Evolutionary conservation across 1,140 invertebrate genomes (phyloP).

Genomic region (Pogonomyrmex barbatus): DNA sequence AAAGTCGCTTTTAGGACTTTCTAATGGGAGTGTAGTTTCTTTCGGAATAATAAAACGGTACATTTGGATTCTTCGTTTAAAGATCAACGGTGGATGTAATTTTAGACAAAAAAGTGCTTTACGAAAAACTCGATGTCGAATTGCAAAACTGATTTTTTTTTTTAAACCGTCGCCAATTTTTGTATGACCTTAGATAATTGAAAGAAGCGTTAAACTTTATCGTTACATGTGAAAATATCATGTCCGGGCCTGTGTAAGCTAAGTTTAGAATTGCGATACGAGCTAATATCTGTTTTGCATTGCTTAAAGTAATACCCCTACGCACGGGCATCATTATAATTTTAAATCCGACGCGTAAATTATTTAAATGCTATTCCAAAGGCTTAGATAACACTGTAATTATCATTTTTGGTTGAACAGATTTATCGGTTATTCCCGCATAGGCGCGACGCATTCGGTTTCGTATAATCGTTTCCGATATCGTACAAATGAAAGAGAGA

Average conservation of each 20-base stretch:
- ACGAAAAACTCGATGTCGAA: background rate
- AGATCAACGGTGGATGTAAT: constrained; percentile 5
- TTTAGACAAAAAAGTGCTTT: background rate
- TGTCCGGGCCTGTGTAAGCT: background rate
- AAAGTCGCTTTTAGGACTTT: constrained; percentile 41
- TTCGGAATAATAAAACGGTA: background rate
- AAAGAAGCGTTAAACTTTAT: constrained; percentile 18
- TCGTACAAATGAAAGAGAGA: background rate
- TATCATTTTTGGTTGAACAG: constrained; percentile 44
- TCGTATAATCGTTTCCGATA: constrained; percentile 17
- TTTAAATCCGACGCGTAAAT: constrained; percentile 26
- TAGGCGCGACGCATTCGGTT: background rate
- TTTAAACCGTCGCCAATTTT: background rate
- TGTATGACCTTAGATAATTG: background rate
- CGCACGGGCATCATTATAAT: constrained; percentile 42
- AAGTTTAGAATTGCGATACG: constrained; percentile 28
- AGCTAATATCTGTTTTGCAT: constrained; percentile 42
- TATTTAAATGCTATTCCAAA: constrained; percentile 54
- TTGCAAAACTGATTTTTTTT: background rate
- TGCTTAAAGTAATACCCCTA: constrained; percentile 39
- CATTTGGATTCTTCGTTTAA: background rate
- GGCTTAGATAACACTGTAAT: constrained; percentile 46
- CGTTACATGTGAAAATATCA: constrained; percentile 6
- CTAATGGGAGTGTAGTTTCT: background rate
- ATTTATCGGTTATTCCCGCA: constrained; percentile 43